Conservation (phyloP, 2,888 invertebrate species). For the Drosophila robusta region DNA sequence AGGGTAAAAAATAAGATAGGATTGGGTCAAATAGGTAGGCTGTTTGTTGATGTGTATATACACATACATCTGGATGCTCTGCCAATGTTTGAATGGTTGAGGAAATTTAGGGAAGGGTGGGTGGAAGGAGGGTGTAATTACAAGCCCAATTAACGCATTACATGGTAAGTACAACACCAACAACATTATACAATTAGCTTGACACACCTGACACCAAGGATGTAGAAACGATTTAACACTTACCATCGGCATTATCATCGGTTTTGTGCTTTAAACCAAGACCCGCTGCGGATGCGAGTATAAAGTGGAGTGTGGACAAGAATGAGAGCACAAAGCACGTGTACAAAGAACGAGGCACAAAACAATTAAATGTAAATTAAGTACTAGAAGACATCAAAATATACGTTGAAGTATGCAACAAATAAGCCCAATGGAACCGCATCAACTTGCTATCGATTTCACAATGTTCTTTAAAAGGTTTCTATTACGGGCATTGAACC, state of each 20-base stretch:
- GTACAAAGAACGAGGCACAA: constrained; percentile 48
- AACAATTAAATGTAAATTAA: constrained; percentile 43
- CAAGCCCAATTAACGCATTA: background rate
- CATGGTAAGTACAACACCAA: constrained; percentile 34
- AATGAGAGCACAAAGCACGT: constrained; percentile 45
- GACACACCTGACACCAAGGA: constrained; percentile 11
- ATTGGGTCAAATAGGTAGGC: background rate
- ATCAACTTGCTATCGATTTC: constrained; percentile 17
- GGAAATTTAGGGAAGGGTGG: background rate
- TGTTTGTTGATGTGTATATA: too few species aligned
- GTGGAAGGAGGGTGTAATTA: background rate
- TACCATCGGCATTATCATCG: constrained; percentile 61
- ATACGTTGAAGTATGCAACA: constrained; percentile 1
- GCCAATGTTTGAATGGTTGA: too few species aligned
- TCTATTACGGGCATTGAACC: too few species aligned
- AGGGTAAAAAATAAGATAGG: background rate
- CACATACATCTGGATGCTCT: too few species aligned
- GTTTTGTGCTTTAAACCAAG: constrained; percentile 82
- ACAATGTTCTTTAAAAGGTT: background rate
- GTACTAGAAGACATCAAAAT: constrained; percentile 10
- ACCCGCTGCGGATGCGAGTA: constrained; percentile 71
- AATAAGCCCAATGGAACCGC: background rate
- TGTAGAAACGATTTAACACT: constrained; percentile 34
- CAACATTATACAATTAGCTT: constrained; percentile 15
- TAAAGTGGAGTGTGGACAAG: constrained; percentile 30